Evolutionary conservation across 2,797 vertebrate genomes (phyloP).

Genomic region (Streptopelia turtur): DNA sequence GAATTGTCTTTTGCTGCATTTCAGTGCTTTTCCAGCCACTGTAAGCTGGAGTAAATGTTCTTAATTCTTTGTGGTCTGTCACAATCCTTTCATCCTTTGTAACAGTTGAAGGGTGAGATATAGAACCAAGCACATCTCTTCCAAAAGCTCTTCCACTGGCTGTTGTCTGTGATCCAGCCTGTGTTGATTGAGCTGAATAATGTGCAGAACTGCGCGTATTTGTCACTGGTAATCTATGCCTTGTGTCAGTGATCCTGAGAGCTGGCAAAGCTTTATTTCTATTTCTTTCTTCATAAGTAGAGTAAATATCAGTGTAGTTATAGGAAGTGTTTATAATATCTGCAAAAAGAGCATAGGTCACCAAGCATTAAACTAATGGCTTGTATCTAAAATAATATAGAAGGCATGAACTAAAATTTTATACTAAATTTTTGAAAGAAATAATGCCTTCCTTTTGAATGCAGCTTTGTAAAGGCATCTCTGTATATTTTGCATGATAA

Average conservation of each 20-base stretch:
- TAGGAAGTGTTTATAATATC: conserved; percentile 84
- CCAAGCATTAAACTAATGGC: conserved; percentile 2
- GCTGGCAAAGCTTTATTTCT: conserved; percentile 71
- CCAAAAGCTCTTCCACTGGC: not conserved
- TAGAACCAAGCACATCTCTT: not conserved
- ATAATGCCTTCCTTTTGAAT: not conserved
- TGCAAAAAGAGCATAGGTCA: conserved; percentile 64
- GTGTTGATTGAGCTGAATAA: not conserved
- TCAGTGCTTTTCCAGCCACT: conserved; percentile 44
- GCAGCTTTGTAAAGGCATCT: not conserved
- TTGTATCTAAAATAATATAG: not conserved
- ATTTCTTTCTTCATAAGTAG: conserved; percentile 78
- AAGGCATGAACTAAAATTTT: not conserved
- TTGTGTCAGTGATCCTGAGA: conserved; percentile 64
- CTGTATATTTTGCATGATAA: not conserved
- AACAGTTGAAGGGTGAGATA: not conserved
- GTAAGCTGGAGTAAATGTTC: conserved; percentile 38
- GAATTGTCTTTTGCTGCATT: conserved; percentile 34
- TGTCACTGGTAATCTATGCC: conserved; percentile 71
- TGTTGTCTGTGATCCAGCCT: not conserved
- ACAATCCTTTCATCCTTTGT: conserved; percentile 54
- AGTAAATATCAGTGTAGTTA: conserved; percentile 76
- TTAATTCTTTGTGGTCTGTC: conserved; percentile 34
- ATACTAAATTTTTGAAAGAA: not conserved
- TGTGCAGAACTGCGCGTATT: conserved; percentile 64